Conservation (phyloP, 1,140 invertebrate species). For the Andrena cerasifolii region DNA sequence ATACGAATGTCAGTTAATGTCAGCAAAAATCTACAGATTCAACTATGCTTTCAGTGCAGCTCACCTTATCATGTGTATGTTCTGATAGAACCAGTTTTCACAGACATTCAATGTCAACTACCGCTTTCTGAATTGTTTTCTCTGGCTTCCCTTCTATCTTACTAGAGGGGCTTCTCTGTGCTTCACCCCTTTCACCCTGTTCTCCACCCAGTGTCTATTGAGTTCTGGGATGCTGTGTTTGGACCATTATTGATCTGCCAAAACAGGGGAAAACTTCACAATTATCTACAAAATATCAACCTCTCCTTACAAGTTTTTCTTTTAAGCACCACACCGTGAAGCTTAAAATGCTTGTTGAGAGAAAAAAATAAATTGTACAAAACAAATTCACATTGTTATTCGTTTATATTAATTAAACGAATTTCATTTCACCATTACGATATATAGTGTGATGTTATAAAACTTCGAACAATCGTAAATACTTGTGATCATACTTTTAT, state of each 20-base stretch:
- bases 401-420: background rate
- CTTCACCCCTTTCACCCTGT: conserved; percentile 61
- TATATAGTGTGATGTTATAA: no score
- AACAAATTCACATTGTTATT: background rate
- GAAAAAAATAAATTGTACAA: background rate
- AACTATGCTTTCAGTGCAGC: conserved; percentile 27
- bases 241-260: conserved; percentile 80
- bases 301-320: background rate
- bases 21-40: background rate
- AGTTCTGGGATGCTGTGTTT: conserved; percentile 75
- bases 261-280: conserved; percentile 42
- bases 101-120: conserved; percentile 69
- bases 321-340: no score
- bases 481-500: background rate
- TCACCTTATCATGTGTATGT: conserved; percentile 63
- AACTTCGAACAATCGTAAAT: background rate
- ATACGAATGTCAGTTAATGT: background rate
- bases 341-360: no score
- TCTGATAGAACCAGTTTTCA: conserved; percentile 68
- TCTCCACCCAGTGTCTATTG: conserved; percentile 52
- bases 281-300: conserved; percentile 34
- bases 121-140: conserved; percentile 70
- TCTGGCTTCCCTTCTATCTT: conserved; percentile 77
- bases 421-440: background rate
- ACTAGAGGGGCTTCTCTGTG: conserved; percentile 64